Conservation (phyloP, 2,888 invertebrate species). For the Tipula vernalis region DNA sequence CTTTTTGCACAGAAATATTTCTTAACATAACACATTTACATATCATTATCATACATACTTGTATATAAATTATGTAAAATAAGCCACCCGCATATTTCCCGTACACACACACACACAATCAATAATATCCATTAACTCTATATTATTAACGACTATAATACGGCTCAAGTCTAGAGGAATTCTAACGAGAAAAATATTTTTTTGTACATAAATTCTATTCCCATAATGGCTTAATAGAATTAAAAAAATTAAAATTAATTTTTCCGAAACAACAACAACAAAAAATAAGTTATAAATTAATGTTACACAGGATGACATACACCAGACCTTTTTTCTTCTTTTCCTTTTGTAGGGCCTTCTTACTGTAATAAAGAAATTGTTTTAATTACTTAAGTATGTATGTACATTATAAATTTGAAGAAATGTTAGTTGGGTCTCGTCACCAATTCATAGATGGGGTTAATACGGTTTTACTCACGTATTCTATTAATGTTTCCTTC, state of each 20-base stretch:
- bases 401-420: background rate
- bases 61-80: background rate
- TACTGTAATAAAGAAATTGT: background rate
- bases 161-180: background rate
- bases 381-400: background rate
- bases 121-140: background rate
- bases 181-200: background rate
- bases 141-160: background rate
- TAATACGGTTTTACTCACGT: background rate
- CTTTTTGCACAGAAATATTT: background rate
- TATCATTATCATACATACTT: background rate
- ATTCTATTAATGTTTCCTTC: background rate
- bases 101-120: background rate
- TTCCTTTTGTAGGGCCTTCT: background rate
- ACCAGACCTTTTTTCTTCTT: background rate
- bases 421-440: background rate
- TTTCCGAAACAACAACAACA: background rate
- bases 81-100: background rate
- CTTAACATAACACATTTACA: background rate
- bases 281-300: background rate
- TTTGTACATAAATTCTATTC: background rate
- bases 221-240: constrained; percentile 4
- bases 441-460: background rate
- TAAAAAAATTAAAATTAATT: background rate
- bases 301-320: background rate